Conservation (phyloP, 2,888 invertebrate genomes). For the Eutolmus rufibarbis region DNA sequence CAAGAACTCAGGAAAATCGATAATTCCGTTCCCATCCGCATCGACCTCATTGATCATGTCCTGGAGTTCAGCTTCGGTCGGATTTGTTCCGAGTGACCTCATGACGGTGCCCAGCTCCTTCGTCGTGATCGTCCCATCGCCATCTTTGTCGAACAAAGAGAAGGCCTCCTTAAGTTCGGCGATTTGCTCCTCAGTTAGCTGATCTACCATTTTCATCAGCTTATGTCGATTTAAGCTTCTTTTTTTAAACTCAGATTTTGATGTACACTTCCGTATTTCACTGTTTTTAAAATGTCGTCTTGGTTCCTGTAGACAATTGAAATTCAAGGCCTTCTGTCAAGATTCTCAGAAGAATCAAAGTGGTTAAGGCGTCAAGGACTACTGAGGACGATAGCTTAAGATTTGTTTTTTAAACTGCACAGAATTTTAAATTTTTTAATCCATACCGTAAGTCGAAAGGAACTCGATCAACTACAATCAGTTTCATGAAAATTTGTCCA, state of each 20-base stretch:
- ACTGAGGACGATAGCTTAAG: too few relatives aligned
- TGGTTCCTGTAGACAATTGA: not conserved
- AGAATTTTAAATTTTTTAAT: too few relatives aligned
- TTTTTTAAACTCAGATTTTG: not conserved
- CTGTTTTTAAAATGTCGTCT: not conserved
- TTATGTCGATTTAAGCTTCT: not conserved
- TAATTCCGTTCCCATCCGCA: slow-evolving; percentile 86
- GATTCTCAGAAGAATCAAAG: not conserved
- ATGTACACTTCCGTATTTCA: not conserved
- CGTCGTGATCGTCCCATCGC: slow-evolving; percentile 99
- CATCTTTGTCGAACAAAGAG: slow-evolving; percentile 99
- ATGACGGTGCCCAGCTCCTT: slow-evolving; percentile 99
- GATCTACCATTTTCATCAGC: slow-evolving; percentile 72
- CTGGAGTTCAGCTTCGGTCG: slow-evolving; percentile 98
- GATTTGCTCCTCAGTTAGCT: slow-evolving; percentile 98
- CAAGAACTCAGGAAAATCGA: slow-evolving; percentile 98
- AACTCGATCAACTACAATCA: too few relatives aligned
- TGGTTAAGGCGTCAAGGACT: not conserved
- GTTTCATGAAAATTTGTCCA: too few relatives aligned
- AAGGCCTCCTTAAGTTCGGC: slow-evolving; percentile 99
- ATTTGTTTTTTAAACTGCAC: too few relatives aligned
- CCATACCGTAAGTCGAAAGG: too few relatives aligned
- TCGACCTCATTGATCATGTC: slow-evolving; percentile 99
- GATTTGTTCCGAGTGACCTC: slow-evolving; percentile 98
- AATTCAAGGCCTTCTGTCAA: not conserved